Evolutionary conservation across 1,140 invertebrate species (phyloP).

Genomic region (Notospermus geniculatus): DNA sequence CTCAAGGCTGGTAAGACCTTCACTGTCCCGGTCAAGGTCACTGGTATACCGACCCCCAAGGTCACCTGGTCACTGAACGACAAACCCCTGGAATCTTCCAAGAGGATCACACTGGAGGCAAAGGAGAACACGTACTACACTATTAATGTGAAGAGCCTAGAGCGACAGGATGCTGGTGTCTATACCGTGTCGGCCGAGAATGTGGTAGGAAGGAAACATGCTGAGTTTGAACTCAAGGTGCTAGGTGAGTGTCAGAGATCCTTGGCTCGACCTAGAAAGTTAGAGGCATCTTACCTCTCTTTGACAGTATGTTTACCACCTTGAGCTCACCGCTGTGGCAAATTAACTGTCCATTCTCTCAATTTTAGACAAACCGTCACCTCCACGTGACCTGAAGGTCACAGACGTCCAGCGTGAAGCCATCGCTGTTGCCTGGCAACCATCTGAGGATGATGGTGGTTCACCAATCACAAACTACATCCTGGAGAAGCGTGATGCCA

Average conservation of each 20-base stretch:
- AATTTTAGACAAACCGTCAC: conserved; percentile 48
- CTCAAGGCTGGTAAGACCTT: conserved; percentile 39
- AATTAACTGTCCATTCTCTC: not conserved
- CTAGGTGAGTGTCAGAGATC: conserved; percentile 62
- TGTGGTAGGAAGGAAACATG: conserved; percentile 46
- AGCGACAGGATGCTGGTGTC: conserved; percentile 40
- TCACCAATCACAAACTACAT: conserved; percentile 74
- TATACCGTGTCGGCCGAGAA: conserved; percentile 53
- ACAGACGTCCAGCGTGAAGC: conserved; percentile 66
- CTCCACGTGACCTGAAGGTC: conserved; percentile 54
- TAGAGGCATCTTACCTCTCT: not conserved
- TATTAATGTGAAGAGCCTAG: conserved; percentile 46
- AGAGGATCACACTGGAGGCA: conserved; percentile 31
- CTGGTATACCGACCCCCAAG: conserved; percentile 80
- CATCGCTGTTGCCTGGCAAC: conserved; percentile 67
- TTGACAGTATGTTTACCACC: not conserved
- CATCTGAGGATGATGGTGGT: conserved; percentile 49
- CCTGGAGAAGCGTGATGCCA: conserved; percentile 91
- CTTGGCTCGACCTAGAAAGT: not conserved
- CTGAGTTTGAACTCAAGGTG: conserved; percentile 49
- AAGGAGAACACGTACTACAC: conserved; percentile 33
- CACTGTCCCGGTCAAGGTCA: conserved; percentile 65
- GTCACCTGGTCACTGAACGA: conserved; percentile 66
- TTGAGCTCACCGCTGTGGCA: not conserved
- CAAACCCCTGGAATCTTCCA: conserved; percentile 28